A percentile compares a stretch with the other conserved stretches of the same genome.
Conservation (phyloP, 2,797 vertebrate genomes). For the Falco rusticolus region DNA sequence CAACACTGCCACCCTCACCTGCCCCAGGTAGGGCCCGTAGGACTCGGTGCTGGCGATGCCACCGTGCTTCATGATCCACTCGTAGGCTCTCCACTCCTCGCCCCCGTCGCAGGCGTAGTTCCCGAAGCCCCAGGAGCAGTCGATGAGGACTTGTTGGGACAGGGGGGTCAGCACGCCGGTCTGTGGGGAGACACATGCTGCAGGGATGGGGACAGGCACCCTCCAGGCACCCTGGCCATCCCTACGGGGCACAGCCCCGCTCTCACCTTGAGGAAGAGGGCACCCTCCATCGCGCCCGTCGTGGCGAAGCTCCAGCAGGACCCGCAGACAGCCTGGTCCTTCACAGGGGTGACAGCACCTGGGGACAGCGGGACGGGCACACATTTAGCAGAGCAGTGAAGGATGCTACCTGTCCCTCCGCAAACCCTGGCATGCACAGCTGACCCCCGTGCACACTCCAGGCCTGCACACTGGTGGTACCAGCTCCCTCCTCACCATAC, state of each 20-base stretch:
- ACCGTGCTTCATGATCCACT: constrained; percentile 84
- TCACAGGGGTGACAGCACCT: constrained; percentile 21
- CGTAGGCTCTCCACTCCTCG: constrained; percentile 85
- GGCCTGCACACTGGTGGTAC: background rate
- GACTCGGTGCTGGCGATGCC: constrained; percentile 83
- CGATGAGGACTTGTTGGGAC: constrained; percentile 86
- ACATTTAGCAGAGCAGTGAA: background rate
- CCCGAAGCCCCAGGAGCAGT: constrained; percentile 84
- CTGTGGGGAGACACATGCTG: background rate
- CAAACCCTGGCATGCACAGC: background rate
- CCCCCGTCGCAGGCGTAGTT: constrained; percentile 85
- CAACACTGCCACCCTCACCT: background rate
- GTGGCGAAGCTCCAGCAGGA: constrained; percentile 46
- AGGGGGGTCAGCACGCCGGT: constrained; percentile 79
- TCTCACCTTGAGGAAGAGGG: constrained; percentile 85
- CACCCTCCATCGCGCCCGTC: constrained; percentile 80
- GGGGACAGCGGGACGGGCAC: background rate
- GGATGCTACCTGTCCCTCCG: background rate
- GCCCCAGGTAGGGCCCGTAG: constrained; percentile 81
- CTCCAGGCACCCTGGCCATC: accelerated
- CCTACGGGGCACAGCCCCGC: accelerated
- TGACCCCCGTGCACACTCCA: accelerated
- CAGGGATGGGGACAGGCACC: background rate
- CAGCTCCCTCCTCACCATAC: constrained; percentile 60
- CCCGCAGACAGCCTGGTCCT: constrained; percentile 26